Evolutionary conservation across 2,888 invertebrate species (phyloP).

Genomic region (Dicycla oo): DNA sequence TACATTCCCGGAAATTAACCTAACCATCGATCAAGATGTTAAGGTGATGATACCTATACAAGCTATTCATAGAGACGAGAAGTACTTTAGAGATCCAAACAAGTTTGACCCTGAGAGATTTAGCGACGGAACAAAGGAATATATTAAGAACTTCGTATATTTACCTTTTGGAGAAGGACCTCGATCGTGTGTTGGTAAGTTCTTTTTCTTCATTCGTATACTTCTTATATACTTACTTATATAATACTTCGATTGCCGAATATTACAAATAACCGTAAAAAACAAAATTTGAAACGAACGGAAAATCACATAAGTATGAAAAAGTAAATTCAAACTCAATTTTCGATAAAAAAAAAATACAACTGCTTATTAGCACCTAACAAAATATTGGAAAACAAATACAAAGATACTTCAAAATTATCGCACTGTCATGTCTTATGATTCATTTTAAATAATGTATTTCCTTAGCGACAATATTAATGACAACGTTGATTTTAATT

Average conservation of each 20-base stretch:
- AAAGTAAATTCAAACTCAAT: not conserved
- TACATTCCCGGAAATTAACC: conserved; percentile 80
- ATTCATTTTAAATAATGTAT: not conserved
- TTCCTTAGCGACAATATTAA: not conserved
- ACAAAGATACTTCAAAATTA: not conserved
- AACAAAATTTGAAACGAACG: not conserved
- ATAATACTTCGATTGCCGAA: too few relatives aligned
- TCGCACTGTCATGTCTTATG: not conserved
- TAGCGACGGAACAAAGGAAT: conserved; percentile 72
- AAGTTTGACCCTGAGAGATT: conserved; percentile 84
- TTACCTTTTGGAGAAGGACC: conserved; percentile 86
- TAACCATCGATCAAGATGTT: conserved; percentile 81
- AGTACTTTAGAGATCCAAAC: conserved; percentile 80
- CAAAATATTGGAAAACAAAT: not conserved
- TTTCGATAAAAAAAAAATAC: not conserved
- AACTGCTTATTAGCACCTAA: not conserved
- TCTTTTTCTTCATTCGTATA: not conserved
- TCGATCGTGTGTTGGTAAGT: conserved; percentile 84
- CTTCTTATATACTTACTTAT: too few relatives aligned
- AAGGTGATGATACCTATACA: conserved; percentile 82
- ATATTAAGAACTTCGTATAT: conserved; percentile 77
- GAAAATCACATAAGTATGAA: too few relatives aligned
- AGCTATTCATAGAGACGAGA: conserved; percentile 82
- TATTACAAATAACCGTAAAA: too few relatives aligned
- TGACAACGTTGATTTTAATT: conserved; percentile 41